Conservation (phyloP, 2,888 invertebrate species). For the Drosophila nigricruria region DNA sequence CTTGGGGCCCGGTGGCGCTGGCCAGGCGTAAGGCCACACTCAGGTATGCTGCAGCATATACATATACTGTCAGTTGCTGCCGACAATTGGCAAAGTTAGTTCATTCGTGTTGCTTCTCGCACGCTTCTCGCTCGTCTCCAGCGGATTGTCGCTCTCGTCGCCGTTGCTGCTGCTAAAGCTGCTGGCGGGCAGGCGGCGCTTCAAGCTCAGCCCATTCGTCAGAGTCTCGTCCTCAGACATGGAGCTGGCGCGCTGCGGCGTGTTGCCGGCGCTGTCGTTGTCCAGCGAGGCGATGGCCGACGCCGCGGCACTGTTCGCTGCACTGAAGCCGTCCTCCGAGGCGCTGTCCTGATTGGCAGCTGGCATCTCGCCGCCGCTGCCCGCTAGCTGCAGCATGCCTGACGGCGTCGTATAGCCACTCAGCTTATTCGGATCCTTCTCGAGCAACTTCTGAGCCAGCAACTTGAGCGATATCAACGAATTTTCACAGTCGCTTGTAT, state of each 20-base stretch:
- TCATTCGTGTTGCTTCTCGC: slow-evolving; percentile 51
- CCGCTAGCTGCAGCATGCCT: slow-evolving; percentile 71
- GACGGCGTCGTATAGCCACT: slow-evolving; percentile 86
- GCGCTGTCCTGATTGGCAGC: slow-evolving; percentile 82
- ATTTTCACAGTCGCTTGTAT: slow-evolving; percentile 98
- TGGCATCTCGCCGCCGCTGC: slow-evolving; percentile 56
- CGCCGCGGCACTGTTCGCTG: slow-evolving; percentile 80
- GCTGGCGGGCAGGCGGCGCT: slow-evolving; percentile 76
- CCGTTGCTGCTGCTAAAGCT: slow-evolving; percentile 79
- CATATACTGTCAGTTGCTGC: slow-evolving; percentile 82
- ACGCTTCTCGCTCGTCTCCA: slow-evolving; percentile 63
- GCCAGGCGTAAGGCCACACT: slow-evolving; percentile 64
- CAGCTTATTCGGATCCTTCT: slow-evolving; percentile 92
- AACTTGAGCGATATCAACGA: slow-evolving; percentile 95
- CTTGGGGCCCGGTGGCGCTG: slow-evolving; percentile 13
- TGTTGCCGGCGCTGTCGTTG: slow-evolving; percentile 82
- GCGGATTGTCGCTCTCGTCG: slow-evolving; percentile 80
- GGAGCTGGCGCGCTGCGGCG: slow-evolving; percentile 79
- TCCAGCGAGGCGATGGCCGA: slow-evolving; percentile 82
- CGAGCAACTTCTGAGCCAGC: slow-evolving; percentile 92
- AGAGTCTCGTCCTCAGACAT: slow-evolving; percentile 80
- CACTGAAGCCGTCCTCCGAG: slow-evolving; percentile 84
- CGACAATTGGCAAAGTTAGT: slow-evolving; percentile 14
- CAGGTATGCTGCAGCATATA: slow-evolving; percentile 79
- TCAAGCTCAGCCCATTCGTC: slow-evolving; percentile 66